These are phyloP conservation scores for Mustela nigripes DNA, from an alignment of 2,113 vertebrate species.

Conservation along the genomic window DNA sequence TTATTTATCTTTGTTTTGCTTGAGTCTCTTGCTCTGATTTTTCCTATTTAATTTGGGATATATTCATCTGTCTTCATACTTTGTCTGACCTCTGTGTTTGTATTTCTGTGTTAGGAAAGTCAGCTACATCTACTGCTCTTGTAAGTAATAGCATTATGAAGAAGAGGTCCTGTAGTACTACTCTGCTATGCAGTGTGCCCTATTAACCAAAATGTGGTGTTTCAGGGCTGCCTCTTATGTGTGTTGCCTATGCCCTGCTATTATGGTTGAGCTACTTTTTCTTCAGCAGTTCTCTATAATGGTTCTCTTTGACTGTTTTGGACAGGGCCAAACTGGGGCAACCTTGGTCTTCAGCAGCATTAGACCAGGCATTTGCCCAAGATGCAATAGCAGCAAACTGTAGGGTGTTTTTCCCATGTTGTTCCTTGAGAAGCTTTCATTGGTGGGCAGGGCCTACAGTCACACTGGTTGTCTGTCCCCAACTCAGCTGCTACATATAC, in stretches of 20 bases:
- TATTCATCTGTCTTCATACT: not conserved
- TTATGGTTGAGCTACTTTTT: not conserved
- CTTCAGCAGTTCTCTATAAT: not conserved
- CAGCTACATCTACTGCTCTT: not conserved
- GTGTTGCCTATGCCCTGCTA: not conserved
- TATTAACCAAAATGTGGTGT: not conserved
- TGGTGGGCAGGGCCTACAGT: not conserved
- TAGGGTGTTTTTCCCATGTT: not conserved
- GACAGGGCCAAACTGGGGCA: not conserved
- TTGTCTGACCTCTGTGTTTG: not conserved
- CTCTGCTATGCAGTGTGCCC: not conserved
- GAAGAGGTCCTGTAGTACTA: not conserved
- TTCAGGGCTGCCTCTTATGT: not conserved
- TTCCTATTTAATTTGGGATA: not conserved
- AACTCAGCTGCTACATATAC: not conserved
- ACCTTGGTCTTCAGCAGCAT: not conserved
- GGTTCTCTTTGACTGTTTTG: not conserved
- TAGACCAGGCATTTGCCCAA: not conserved
- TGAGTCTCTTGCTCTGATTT: not conserved
- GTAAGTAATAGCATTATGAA: not conserved
- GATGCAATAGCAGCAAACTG: not conserved
- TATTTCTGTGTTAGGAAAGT: not conserved
- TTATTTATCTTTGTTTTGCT: not conserved
- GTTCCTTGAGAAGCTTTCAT: not conserved
- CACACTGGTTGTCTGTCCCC: not conserved